Conservation (phyloP, 2,797 vertebrate species). For the Gymnopithys bicolor region DNA sequence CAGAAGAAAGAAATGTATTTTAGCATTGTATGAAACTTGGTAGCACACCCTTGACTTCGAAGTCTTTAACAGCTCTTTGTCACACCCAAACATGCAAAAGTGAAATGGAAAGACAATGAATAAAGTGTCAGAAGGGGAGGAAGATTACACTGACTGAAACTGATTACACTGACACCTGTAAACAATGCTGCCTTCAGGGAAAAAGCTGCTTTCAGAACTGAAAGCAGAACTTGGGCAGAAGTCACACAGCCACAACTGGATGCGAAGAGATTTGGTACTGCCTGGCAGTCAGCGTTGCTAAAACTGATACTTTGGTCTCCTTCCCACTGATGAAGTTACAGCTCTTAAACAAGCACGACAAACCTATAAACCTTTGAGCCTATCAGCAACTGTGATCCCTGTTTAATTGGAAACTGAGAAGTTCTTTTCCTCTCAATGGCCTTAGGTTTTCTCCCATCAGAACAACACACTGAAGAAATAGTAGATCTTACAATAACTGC, state of each 20-base stretch:
- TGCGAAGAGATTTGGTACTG: not conserved
- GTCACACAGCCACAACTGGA: not conserved
- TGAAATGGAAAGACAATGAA: not conserved
- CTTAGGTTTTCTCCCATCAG: not conserved
- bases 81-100: not conserved
- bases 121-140: not conserved
- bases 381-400: not conserved
- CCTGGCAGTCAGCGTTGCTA: not conserved
- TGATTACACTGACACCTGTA: not conserved
- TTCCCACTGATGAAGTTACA: not conserved
- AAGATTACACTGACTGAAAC: not conserved
- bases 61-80: not conserved
- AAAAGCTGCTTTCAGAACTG: not conserved
- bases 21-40: not conserved
- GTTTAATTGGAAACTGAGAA: not conserved
- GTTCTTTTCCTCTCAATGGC: not conserved
- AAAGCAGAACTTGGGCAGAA: not conserved
- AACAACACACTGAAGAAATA: not conserved
- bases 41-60: not conserved
- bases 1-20: not conserved
- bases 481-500: not conserved
- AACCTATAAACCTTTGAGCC: not conserved
- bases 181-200: not conserved
- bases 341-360: not conserved
- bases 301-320: not conserved